Evolutionary conservation across 2,797 vertebrate genomes (phyloP).

Genomic region (Danio tinwini): DNA sequence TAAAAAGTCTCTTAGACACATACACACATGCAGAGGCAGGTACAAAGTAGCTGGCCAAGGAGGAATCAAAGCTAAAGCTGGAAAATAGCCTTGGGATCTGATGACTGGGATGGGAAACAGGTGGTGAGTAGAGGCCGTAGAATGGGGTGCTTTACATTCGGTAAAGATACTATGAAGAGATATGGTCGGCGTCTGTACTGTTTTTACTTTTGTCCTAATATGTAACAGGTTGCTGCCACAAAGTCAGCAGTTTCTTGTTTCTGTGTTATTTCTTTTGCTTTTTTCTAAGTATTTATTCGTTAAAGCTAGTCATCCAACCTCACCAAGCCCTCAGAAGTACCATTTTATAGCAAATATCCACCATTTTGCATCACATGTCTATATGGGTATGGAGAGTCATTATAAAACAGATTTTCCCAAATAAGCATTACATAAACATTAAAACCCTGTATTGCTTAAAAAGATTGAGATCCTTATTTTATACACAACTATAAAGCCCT

Average conservation of each 20-base stretch:
- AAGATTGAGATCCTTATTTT: too few relatives aligned
- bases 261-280: not conserved
- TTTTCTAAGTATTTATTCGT: not conserved
- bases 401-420: too few relatives aligned
- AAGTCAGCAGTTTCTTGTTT: conserved; percentile 19
- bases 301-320: not conserved
- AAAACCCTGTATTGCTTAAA: too few relatives aligned
- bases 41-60: conserved; percentile 64
- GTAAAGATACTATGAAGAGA: conserved; percentile 49
- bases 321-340: not conserved
- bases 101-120: conserved; percentile 71
- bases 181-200: conserved; percentile 21
- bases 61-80: conserved; percentile 60
- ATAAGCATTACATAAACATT: too few relatives aligned
- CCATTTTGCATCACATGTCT: too few relatives aligned
- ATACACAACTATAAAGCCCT: too few relatives aligned
- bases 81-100: conserved; percentile 69
- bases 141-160: conserved; percentile 60
- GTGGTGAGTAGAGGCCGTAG: conserved; percentile 63
- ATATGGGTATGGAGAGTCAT: too few relatives aligned
- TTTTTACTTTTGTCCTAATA: conserved; percentile 22
- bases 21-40: conserved; percentile 40
- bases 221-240: conserved; percentile 13
- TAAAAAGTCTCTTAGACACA: conserved; percentile 11
- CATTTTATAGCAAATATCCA: too few relatives aligned